Evolutionary conservation across 2,113 vertebrate genomes (phyloP).

Genomic region (human (Homo sapiens)): DNA sequence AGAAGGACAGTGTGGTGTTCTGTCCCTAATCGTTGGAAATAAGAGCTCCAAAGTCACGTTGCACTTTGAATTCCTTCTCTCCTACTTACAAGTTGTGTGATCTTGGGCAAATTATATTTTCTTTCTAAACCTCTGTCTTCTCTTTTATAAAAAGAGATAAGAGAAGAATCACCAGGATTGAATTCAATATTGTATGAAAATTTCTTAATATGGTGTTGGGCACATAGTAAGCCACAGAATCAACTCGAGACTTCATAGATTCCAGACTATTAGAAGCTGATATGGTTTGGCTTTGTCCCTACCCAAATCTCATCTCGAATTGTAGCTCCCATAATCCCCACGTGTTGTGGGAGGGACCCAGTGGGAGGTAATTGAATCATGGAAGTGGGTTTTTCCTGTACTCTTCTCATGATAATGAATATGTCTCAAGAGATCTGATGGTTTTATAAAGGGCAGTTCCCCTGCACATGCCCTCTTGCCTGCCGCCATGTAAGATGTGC

Average conservation of each 20-base stretch:
- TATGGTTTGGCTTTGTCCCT: no score
- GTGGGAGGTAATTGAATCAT: no score
- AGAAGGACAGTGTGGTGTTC: neutral
- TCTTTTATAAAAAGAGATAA: neutral
- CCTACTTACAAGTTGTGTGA: neutral
- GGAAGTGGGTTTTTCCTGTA: no score
- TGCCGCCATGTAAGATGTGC: no score
- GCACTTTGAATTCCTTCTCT: neutral
- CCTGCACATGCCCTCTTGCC: no score
- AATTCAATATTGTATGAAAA: neutral
- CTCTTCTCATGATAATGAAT: no score
- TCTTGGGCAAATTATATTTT: neutral
- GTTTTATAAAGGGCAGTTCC: no score
- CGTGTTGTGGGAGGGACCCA: no score
- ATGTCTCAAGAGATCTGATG: no score
- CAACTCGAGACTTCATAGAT: neutral
- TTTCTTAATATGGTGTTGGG: neutral
- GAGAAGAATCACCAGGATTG: neutral
- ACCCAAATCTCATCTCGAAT: no score
- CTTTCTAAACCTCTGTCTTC: neutral
- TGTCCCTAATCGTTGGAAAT: neutral
- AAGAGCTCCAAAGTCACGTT: neutral
- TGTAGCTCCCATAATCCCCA: no score
- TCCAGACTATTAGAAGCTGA: neutral
- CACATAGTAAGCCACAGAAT: neutral